Base-by-base conservation (phyloP, 2,113 vertebrate species). In the Xiphophorus maculatus region DNA sequence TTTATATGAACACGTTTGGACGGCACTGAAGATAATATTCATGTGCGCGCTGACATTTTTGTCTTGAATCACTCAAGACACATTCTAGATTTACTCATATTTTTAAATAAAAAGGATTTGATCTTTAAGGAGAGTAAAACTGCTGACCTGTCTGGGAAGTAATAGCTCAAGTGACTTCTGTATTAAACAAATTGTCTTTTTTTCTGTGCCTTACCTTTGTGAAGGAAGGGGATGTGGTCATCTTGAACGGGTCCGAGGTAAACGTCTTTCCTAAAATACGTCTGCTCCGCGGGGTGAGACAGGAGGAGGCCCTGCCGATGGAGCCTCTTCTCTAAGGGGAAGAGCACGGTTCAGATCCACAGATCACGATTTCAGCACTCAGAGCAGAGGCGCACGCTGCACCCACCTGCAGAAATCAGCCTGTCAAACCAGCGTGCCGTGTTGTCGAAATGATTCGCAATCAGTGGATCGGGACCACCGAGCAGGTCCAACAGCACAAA, bases 401-500 rank as follows among this genome's bases (percentile, higher is more conserved):
- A 12, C 8, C 81, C 73, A 97, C 97, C 97, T 19, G 96, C 95
- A 77, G 88, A 81, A 4, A 94, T 93, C 5, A 97, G 94, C 3
- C 95, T 94, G 79, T 96, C 94, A 65, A 97, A 97, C 96, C 96
- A 97, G 77, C 91, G 94, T 9, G 92, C 93, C 0, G 96, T 98
- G 84, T 91, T 94, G n/a, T 95, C 88, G 65, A 97, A 98, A 88
- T 98, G 97, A 81, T 95, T 98, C 1, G 95, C 93, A 74, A 98
- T 96, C 69, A 95, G 74, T 0, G 96, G 97, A n/a, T 94, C 85
- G 0, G 87, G 85, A 12, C 90, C 94, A 0, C 97, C 97, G 15
- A 98, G 94, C 48, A 98, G 94, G 76, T 98, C 97, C 22, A 98
- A 91, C 42, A 98, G 91, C 76, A 98, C 88, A 81, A 98, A 96